Evolutionary conservation across 2,888 invertebrate genomes (phyloP), one percentile per base, ranked within the genome.

Genomic region (Thyatira batis): DNA sequence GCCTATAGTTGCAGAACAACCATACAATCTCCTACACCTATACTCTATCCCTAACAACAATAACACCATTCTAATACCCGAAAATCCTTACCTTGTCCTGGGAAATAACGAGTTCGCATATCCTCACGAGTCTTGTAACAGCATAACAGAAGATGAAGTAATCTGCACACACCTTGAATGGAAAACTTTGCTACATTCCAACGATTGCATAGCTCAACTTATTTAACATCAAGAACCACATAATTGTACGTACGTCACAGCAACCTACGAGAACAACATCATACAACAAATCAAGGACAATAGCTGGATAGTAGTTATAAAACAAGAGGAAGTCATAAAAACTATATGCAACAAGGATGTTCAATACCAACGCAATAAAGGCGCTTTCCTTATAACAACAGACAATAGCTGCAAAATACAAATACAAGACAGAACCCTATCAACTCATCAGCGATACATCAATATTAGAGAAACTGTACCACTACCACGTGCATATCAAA

Each of bases 131-230:
- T 48, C 58, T 45, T 71, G 65, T 49, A 55, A 13, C 10, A 45
- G 20, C 0, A 63, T 71, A 20, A 50, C 17, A 10, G 63, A 66
- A 8, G 39, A 63, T 1, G 53, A 60, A 4, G 57, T 59, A 4
- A 58, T 65, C 17, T 69, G 65, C 50, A 65, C 53, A 30, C 72
- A 69, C 20, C 51, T 69, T 0, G 59, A 73, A 49, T 71, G 67
- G 67, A 57, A 68, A 30, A 28, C 21, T 0, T 44, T 70, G 6
- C 11, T 48, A 6, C 44, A 68, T 20, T 63, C 67, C 6, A 50
- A 48, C 0, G 67, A 69, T 23, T 68, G 65, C 55, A 62, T 69
- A 25, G 68, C 63, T 0, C 68, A 67, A 45, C 54, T n/a, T 69
- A 58, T 69, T 0, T 67, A 70, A 43, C 65, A 69, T 25, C 61